phyloP scores from a whole-genome alignment of 2,113 vertebrate genomes.

The Hippocampus mohnikei region DNA sequence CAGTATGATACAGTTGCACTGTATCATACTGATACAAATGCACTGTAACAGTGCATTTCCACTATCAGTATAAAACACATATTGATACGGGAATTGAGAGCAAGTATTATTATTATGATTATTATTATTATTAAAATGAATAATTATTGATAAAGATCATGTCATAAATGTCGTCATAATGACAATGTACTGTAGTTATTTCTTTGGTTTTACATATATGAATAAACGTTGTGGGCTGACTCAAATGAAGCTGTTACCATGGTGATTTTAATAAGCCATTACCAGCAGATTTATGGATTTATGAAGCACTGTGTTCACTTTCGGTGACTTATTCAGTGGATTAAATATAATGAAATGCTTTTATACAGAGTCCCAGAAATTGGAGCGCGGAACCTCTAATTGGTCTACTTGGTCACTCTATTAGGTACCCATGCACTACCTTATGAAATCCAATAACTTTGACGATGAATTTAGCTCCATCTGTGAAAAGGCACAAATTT shows the following conservation, averaged over 20 bases:
- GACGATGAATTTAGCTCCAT: background rate
- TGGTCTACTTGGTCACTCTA: background rate
- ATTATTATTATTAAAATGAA: no score
- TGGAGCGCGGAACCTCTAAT: background rate
- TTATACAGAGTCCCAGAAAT: background rate
- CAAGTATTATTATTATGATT: no score
- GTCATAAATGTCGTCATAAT: no score
- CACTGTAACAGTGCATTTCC: no score
- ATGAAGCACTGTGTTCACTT: slow-evolving; percentile 53
- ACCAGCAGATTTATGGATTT: slow-evolving; percentile 31
- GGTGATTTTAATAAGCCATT: slow-evolving; percentile 45
- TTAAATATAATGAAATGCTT: slow-evolving; percentile 40
- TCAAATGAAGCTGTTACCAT: slow-evolving; percentile 33
- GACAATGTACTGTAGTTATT: no score
- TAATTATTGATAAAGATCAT: no score
- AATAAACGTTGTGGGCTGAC: background rate
- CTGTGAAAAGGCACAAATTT: background rate
- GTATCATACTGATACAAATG: no score
- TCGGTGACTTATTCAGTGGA: slow-evolving; percentile 63
- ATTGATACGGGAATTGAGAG: no score
- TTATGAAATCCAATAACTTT: background rate
- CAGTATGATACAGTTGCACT: no score
- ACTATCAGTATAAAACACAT: no score
- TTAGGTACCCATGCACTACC: background rate
- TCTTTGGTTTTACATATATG: no score